Evolutionary conservation across 2,113 vertebrate genomes (phyloP).

Genomic region (Oryctolagus cuniculus): DNA sequence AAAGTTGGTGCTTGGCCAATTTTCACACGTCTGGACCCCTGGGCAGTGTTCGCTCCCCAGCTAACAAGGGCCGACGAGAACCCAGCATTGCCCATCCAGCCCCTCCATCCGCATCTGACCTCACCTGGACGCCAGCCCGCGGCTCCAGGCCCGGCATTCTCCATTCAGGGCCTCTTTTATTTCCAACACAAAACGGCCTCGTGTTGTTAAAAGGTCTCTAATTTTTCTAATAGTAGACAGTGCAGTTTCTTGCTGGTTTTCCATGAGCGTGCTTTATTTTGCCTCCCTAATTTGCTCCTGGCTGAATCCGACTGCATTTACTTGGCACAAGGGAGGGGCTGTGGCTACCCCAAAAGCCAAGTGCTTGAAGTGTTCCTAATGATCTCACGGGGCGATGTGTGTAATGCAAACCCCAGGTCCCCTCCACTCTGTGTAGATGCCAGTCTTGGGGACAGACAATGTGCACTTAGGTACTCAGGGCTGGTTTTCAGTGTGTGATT

Average conservation of each 20-base stretch:
- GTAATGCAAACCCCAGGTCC: constrained; percentile 64
- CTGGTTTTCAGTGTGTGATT: constrained; percentile 62
- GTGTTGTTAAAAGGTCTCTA: constrained; percentile 78
- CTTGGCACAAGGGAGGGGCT: constrained; percentile 72
- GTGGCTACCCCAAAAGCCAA: constrained; percentile 50
- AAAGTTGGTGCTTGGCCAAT: constrained; percentile 71
- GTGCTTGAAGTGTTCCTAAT: constrained; percentile 67
- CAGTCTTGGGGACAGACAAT: constrained; percentile 71
- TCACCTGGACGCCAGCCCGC: constrained; percentile 70
- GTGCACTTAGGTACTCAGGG: background rate
- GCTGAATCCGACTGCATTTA: constrained; percentile 84
- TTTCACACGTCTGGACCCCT: constrained; percentile 74
- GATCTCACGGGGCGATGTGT: constrained; percentile 60
- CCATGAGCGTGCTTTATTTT: constrained; percentile 82
- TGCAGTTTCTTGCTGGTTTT: constrained; percentile 85
- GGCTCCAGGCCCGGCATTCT: constrained; percentile 62
- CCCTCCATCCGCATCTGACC: constrained; percentile 54
- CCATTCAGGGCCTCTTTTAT: constrained; percentile 74
- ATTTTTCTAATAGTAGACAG: constrained; percentile 83
- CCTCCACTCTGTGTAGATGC: constrained; percentile 44
- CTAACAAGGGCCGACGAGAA: constrained; percentile 76
- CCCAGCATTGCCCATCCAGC: constrained; percentile 48
- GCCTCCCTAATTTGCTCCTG: constrained; percentile 84
- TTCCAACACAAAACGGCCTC: constrained; percentile 78
- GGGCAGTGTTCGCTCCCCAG: constrained; percentile 62